Evolutionary conservation across 2,888 invertebrate genomes (phyloP).

Genomic region (Psylliodes chrysocephalus): DNA sequence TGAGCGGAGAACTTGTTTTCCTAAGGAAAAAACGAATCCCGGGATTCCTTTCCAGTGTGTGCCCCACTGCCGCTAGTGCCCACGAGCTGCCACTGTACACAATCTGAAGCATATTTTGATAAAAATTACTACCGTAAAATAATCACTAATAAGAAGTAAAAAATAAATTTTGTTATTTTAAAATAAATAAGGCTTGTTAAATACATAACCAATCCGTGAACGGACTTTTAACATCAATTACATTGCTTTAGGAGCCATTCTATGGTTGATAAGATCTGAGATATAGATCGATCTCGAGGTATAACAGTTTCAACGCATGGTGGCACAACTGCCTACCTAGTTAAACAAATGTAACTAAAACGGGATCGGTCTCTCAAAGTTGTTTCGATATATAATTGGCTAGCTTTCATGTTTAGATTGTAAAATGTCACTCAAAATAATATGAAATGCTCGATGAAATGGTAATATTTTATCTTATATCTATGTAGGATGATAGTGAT

Average conservation of each 20-base stretch:
- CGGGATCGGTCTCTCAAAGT: not conserved
- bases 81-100: too few relatives aligned
- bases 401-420: not conserved
- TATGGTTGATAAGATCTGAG: not conserved
- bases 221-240: not conserved
- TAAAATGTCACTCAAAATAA: not conserved
- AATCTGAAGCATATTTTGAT: too few relatives aligned
- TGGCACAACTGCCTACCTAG: not conserved
- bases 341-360: not conserved
- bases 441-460: not conserved
- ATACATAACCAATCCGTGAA: not conserved
- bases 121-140: too few relatives aligned
- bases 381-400: too few relatives aligned
- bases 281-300: not conserved
- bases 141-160: too few relatives aligned
- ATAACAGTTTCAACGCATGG: slow-evolving; percentile 1
- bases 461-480: too few relatives aligned
- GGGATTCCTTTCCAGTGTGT: too few relatives aligned
- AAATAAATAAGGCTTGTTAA: not conserved
- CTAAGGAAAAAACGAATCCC: too few relatives aligned
- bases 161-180: too few relatives aligned
- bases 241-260: not conserved
- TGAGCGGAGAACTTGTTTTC: too few relatives aligned
- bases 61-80: too few relatives aligned
- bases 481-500: too few relatives aligned